A percentile compares a stretch with the other conserved stretches of the same genome.
Conservation (phyloP, 2,113 vertebrate genomes). For the rat (Rattus norvegicus) region DNA sequence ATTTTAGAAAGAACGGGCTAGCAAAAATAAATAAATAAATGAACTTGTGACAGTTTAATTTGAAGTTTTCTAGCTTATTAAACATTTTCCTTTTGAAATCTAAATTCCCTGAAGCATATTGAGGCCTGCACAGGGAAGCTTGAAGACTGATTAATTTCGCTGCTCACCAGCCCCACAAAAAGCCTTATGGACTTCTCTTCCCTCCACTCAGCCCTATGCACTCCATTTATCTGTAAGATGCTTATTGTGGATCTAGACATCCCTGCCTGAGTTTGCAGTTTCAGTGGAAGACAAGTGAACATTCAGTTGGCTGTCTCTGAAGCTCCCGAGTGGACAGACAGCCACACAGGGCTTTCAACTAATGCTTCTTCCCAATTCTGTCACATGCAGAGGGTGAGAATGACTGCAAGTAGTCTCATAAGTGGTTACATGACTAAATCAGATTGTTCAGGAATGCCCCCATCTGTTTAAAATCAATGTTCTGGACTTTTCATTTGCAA, state of each 20-base stretch:
- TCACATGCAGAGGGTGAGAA: neutral
- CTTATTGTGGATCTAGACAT: neutral
- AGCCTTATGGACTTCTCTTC: neutral
- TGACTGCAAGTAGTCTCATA: neutral
- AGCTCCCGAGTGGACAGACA: neutral
- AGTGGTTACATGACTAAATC: neutral
- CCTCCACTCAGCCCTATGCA: neutral
- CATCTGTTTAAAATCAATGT: neutral
- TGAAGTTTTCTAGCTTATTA: conserved; percentile 60
- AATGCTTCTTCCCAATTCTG: neutral
- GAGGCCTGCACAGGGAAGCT: neutral
- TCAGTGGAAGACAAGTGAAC: neutral
- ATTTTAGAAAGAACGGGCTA: conserved; percentile 31
- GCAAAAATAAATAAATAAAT: conserved; percentile 27
- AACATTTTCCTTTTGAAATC: conserved; percentile 59
- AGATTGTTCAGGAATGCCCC: neutral
- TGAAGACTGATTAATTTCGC: neutral
- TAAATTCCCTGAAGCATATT: conserved; percentile 47
- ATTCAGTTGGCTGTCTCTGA: neutral
- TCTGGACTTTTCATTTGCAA: no score
- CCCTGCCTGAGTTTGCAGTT: neutral
- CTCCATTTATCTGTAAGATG: neutral
- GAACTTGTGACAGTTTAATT: conserved; percentile 46
- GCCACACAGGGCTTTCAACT: neutral
- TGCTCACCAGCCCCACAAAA: neutral